These are phyloP conservation scores for Rousettus leschenaultii DNA, from an alignment of 2,113 vertebrate species.

Conservation along the genomic window DNA sequence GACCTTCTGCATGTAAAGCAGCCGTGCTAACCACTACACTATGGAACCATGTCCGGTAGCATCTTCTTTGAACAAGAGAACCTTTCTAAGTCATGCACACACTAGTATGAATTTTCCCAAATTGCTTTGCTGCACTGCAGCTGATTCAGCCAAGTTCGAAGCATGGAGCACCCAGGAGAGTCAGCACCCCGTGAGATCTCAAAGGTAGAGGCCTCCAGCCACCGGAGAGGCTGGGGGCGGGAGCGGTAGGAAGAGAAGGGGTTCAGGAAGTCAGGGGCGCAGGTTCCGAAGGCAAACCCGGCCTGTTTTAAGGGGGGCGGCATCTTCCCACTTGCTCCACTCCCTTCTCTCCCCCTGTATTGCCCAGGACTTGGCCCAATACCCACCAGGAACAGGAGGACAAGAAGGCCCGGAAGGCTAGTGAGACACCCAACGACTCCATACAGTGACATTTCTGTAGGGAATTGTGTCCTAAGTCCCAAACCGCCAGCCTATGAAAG, in stretches of 20 bases:
- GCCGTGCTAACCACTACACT: no score
- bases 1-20: no score
- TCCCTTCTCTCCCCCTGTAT: not conserved
- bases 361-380: not conserved
- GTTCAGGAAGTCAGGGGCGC: not conserved
- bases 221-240: not conserved
- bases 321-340: no score
- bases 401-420: not conserved
- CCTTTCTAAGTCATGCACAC: not conserved
- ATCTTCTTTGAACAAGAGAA: not conserved
- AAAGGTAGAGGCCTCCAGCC: not conserved
- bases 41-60: no score
- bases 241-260: not conserved
- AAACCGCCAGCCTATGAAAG: rapidly evolving
- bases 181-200: not conserved
- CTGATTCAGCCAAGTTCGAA: not conserved
- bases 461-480: not conserved
- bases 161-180: not conserved
- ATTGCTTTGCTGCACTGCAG: not conserved
- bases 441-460: rapidly evolving
- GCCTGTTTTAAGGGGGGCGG: not conserved
- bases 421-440: no score
- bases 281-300: not conserved
- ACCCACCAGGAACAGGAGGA: not conserved
- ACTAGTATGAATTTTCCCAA: not conserved